Base-by-base conservation (phyloP, 2,888 invertebrate species). In the Andrena hattorfiana region DNA sequence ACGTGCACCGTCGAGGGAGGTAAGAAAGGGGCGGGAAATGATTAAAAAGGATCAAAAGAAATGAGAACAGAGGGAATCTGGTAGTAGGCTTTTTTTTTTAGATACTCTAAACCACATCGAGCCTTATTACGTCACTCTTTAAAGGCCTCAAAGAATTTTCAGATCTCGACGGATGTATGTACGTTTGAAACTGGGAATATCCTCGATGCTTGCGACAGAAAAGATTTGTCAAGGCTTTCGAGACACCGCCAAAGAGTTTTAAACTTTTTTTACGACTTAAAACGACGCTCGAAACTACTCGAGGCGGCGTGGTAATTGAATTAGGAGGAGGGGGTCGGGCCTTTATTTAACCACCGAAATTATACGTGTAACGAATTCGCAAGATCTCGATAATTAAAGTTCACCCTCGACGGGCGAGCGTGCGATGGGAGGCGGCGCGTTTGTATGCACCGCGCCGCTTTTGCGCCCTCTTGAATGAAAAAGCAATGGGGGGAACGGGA, bases 361-460 rank as follows among this genome's bases (percentile, higher is more conserved):
- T 84, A 84, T 84, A 69, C 42, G 77, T 68, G 73, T 82, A 85
- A 85, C 79, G 85, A 85, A 80, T 77, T 85, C 83, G 72, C 79
- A 62, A 82, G 85, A 82, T 70, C 83, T 59, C 77, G 85, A 85
- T 85, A 85, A 85, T 85, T 85, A 85, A 85, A 82, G 76, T 82
- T 75, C 75, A 79, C 76, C 77, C 87, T 79, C 82, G 42, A 60
- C 74, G 68, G 69, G 67, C 64, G 79, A 69, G 35, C 26, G 77
- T 67, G 74, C 66, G 60, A 2, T 68, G 68, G 56, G 23, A 32
- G 28, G 20, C 23, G 69, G 56, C 63, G 35, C 56, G 56, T 56
- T 56, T 59, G 59, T 48, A 77, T 72, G 63, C 68, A 62, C 70
- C 67, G 67, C 60, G 59, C 81, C 84, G 81, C 81, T 74, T 87